phyloP scores from a whole-genome alignment of 2,888 invertebrate genomes.

The Osmoderma eremita region DNA sequence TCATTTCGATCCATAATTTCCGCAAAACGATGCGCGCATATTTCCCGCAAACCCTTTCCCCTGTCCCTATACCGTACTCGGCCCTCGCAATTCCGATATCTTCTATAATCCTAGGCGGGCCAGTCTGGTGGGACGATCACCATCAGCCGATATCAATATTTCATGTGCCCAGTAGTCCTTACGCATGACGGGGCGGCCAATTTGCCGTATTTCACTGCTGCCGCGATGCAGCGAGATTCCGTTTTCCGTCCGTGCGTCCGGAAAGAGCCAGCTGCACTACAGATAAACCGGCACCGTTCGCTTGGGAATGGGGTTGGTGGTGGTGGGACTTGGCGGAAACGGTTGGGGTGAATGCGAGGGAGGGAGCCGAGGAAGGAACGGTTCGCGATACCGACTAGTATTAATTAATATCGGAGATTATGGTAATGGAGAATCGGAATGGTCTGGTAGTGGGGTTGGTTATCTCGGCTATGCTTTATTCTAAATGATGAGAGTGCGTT shows the following conservation, averaged over 20 bases:
- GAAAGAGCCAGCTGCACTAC: slow-evolving; percentile 33
- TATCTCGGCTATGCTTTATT: not conserved
- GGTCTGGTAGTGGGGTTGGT: slow-evolving; percentile 1
- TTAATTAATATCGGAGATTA: slow-evolving; percentile 41
- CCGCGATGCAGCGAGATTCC: slow-evolving; percentile 23
- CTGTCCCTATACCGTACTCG: not conserved
- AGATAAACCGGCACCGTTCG: slow-evolving; percentile 26
- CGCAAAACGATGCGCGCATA: too few relatives aligned
- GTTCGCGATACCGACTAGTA: slow-evolving; percentile 25
- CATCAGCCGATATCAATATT: slow-evolving; percentile 32
- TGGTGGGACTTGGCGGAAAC: too few relatives aligned
- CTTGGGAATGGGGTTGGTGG: slow-evolving; percentile 3
- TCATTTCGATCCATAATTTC: too few relatives aligned
- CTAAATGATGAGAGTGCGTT: too few relatives aligned
- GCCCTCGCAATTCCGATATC: not conserved
- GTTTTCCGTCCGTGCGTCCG: slow-evolving; percentile 1
- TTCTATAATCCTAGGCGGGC: not conserved
- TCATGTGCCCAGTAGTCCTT: slow-evolving; percentile 29
- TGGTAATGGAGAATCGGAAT: slow-evolving; percentile 33
- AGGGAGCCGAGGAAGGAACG: not conserved
- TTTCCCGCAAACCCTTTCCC: too few relatives aligned
- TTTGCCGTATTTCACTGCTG: slow-evolving; percentile 37
- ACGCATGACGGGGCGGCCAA: slow-evolving; percentile 34
- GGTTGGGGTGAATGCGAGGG: not conserved
- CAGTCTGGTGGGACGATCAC: not conserved